These are phyloP conservation scores for Vanessa tameamea DNA, from an alignment of 1,140 invertebrate genomes.

Conservation along the genomic window DNA sequence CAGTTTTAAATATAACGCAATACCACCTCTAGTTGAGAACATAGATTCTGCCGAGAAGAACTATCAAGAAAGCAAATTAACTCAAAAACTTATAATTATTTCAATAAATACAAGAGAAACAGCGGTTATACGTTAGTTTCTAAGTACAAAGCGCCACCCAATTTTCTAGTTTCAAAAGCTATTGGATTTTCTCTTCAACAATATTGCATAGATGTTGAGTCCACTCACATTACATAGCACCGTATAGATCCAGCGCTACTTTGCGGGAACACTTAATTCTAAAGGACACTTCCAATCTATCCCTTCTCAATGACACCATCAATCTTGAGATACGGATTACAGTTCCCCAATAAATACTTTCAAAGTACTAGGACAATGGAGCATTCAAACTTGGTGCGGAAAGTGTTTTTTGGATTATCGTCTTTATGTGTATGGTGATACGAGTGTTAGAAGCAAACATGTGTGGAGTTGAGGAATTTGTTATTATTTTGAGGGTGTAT, in stretches of 20 bases:
- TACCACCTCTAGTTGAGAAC: too few species aligned
- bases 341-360: conserved; percentile 24
- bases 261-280: conserved; percentile 26
- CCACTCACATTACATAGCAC: neutral
- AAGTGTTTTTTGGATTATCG: conserved; percentile 4
- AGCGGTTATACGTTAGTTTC: neutral
- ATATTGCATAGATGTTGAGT: neutral
- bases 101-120: neutral
- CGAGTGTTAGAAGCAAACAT: neutral
- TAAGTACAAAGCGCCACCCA: neutral
- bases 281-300: conserved; percentile 32
- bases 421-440: neutral
- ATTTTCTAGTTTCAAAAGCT: neutral
- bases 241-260: neutral
- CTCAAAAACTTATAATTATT: neutral
- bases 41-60: too few species aligned
- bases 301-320: conserved; percentile 22
- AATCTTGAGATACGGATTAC: conserved; percentile 27
- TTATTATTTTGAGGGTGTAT: conserved; percentile 11
- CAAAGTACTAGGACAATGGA: conserved; percentile 21
- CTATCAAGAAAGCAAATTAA: too few species aligned
- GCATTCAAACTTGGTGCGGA: conserved; percentile 2
- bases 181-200: neutral
- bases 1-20: too few species aligned
- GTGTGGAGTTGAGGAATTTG: neutral